Evolutionary conservation across 2,113 vertebrate species (phyloP).

Genomic region (Cyphomyrus plagiostoma): DNA sequence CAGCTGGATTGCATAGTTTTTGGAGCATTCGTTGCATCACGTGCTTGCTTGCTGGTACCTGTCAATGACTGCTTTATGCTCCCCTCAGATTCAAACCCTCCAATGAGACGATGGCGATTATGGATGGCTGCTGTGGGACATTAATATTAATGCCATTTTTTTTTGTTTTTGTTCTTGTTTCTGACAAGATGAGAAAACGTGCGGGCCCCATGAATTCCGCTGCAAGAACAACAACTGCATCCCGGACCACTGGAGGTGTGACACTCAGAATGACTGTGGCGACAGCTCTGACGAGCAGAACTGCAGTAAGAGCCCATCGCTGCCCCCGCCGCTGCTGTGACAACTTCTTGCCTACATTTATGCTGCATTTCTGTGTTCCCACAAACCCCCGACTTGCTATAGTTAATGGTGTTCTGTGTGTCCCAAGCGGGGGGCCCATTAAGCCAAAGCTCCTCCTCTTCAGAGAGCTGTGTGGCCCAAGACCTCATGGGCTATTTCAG

Average conservation of each 20-base stretch:
- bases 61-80: neutral
- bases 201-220: slow-evolving; percentile 96
- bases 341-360: neutral
- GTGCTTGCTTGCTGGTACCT: neutral
- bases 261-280: slow-evolving; percentile 93
- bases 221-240: slow-evolving; percentile 97
- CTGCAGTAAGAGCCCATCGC: slow-evolving; percentile 71
- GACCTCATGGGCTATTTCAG: neutral
- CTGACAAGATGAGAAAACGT: slow-evolving; percentile 82
- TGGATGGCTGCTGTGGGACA: neutral
- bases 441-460: neutral
- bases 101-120: neutral
- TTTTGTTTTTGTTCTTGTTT: slow-evolving; percentile 17
- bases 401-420: neutral
- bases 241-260: slow-evolving; percentile 92
- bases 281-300: slow-evolving; percentile 92
- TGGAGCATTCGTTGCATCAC: neutral
- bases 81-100: neutral
- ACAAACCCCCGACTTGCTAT: neutral
- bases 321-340: neutral
- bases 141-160: neutral
- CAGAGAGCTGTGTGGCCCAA: neutral
- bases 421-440: neutral
- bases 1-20: neutral
- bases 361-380: neutral